Percentiles rank a stretch among this genome's conserved stretches.
Evolutionary conservation across 2,888 invertebrate genomes (phyloP).

Genomic region (Meteorus cinctellus): DNA sequence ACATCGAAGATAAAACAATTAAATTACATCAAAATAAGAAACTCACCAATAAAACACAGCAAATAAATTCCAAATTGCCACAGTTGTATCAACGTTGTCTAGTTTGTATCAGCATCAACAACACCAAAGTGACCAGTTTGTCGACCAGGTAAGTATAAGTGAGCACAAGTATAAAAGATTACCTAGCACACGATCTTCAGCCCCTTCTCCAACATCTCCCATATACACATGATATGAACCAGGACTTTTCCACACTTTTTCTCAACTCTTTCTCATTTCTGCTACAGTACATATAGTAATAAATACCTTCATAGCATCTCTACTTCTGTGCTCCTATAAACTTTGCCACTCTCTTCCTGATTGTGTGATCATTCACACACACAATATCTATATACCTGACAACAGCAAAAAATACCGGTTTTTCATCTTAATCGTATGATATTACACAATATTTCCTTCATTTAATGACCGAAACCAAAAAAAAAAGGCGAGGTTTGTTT

Average conservation of each 20-base stretch:
- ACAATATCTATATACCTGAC: not conserved
- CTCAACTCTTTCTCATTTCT: not conserved
- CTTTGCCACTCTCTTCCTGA: slow-evolving; percentile 5
- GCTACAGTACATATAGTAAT: not conserved
- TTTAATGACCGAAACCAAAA: no score
- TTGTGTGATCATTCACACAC: not conserved
- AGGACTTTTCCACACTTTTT: not conserved
- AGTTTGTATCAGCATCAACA: not conserved
- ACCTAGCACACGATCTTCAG: no score
- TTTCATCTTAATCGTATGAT: not conserved
- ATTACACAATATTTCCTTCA: no score
- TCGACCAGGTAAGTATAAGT: not conserved
- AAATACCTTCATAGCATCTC: not conserved
- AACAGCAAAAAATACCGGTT: not conserved
- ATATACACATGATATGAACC: not conserved
- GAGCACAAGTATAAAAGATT: no score
- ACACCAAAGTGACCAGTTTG: slow-evolving; percentile 3
- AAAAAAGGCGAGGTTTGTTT: no score
- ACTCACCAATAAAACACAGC: no score
- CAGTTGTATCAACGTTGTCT: not conserved
- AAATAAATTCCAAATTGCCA: no score
- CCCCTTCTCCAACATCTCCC: no score
- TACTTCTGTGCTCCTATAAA: not conserved
- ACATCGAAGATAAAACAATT: no score
- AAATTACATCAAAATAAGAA: no score